Percentiles rank a stretch among this genome's conserved stretches.
These are phyloP conservation scores for Drosophila trapezifrons DNA, from an alignment of 1,140 invertebrate species.

Conservation along the genomic window DNA sequence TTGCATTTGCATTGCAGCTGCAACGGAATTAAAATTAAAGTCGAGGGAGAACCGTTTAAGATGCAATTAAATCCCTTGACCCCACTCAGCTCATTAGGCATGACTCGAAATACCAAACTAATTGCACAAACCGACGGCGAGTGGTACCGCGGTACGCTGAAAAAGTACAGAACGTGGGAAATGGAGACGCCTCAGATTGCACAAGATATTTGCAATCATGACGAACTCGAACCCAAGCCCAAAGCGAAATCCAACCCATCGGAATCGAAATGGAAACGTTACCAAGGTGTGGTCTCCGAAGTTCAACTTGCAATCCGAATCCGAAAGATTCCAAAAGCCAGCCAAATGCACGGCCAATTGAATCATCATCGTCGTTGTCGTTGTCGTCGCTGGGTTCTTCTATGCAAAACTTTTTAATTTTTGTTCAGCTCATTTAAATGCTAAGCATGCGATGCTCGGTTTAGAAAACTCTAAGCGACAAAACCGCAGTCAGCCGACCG, in stretches of 20 bases:
- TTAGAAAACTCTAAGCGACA: constrained; percentile 38
- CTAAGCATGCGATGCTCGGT: constrained; percentile 49
- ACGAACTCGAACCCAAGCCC: constrained; percentile 45
- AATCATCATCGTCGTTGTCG: constrained; percentile 55
- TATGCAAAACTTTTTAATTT: constrained; percentile 30
- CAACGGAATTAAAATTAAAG: constrained; percentile 36
- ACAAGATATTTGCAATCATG: constrained; percentile 58
- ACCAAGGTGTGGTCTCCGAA: constrained; percentile 45
- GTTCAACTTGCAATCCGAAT: constrained; percentile 70
- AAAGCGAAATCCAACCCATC: constrained; percentile 43
- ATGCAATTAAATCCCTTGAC: constrained; percentile 64
- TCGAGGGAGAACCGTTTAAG: constrained; percentile 55
- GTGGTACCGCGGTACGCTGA: neutral
- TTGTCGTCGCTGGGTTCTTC: constrained; percentile 12
- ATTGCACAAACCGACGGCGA: constrained; percentile 32
- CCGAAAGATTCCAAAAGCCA: constrained; percentile 39
- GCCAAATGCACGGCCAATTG: constrained; percentile 61
- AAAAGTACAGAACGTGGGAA: constrained; percentile 57
- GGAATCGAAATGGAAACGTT: constrained; percentile 37
- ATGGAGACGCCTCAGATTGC: constrained; percentile 75
- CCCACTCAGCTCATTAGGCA: constrained; percentile 38
- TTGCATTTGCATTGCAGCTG: constrained; percentile 41
- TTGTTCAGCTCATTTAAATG: constrained; percentile 72
- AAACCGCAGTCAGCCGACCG: constrained; percentile 49
- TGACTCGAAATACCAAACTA: constrained; percentile 52